Evolutionary conservation across 2,797 vertebrate species (phyloP).

Genomic region (Clarias laeviceps): DNA sequence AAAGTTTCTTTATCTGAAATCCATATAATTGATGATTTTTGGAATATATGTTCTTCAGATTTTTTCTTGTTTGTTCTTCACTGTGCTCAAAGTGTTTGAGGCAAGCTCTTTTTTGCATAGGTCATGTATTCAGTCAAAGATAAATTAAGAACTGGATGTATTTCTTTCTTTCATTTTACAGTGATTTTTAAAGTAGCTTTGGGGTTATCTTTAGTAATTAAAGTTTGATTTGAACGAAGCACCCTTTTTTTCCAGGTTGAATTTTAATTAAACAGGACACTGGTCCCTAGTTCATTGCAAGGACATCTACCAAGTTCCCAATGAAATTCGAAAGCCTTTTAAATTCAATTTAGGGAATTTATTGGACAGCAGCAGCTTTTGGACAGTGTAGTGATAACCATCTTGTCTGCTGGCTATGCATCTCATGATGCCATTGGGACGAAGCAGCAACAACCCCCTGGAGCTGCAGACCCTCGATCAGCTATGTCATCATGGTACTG

Average conservation of each 20-base stretch:
- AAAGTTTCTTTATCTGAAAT: slow-evolving; percentile 36
- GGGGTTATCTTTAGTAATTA: slow-evolving; percentile 62
- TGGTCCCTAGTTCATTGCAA: slow-evolving; percentile 59
- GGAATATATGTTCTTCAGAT: slow-evolving; percentile 14
- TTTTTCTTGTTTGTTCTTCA: not conserved
- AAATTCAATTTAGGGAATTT: slow-evolving; percentile 64
- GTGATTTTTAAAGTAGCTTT: slow-evolving; percentile 54
- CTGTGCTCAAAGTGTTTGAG: slow-evolving; percentile 15
- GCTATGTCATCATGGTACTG: slow-evolving; percentile 57
- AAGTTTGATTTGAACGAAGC: slow-evolving; percentile 63
- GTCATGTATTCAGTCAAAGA: slow-evolving; percentile 33
- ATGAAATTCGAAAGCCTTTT: slow-evolving; percentile 59
- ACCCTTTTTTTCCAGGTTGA: slow-evolving; percentile 44
- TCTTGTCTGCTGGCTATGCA: slow-evolving; percentile 47
- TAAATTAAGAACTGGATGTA: slow-evolving; percentile 44
- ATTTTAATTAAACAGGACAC: slow-evolving; percentile 63
- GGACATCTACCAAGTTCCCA: slow-evolving; percentile 60
- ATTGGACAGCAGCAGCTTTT: slow-evolving; percentile 60
- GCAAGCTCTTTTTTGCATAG: slow-evolving; percentile 2
- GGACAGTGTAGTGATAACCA: slow-evolving; percentile 51
- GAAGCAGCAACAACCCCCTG: slow-evolving; percentile 34
- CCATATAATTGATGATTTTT: slow-evolving; percentile 23
- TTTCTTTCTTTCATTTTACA: slow-evolving; percentile 50
- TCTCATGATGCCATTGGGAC: slow-evolving; percentile 45
- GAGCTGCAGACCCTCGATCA: slow-evolving; percentile 35